Evolutionary conservation across 2,113 vertebrate genomes (phyloP).

Genomic region (Holacanthus passer): DNA sequence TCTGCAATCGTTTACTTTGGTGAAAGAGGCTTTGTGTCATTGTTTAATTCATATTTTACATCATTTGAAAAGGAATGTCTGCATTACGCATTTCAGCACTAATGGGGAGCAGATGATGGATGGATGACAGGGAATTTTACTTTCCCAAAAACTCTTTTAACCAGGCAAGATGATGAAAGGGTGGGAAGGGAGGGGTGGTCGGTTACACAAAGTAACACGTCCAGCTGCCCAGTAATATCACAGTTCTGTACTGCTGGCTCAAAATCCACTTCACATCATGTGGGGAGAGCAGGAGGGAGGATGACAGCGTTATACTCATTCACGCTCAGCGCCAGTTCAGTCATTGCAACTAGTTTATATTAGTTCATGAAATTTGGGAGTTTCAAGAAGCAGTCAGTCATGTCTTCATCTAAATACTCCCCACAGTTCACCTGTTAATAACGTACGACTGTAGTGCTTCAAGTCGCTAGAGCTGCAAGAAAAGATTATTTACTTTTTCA

Average conservation of each 20-base stretch:
- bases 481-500: not conserved
- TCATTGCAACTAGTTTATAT: not conserved
- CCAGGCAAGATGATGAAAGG: conserved; percentile 62
- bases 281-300: not conserved
- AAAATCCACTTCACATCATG: conserved; percentile 5
- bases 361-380: not conserved
- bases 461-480: too few relatives aligned
- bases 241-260: conserved; percentile 21
- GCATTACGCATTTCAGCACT: conserved; percentile 42
- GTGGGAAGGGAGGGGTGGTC: conserved; percentile 19
- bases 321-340: not conserved
- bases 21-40: conserved; percentile 17
- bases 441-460: too few relatives aligned
- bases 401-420: not conserved
- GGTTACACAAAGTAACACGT: conserved; percentile 53
- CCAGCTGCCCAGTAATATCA: conserved; percentile 54
- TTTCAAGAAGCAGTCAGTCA: not conserved
- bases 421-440: too few relatives aligned
- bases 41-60: conserved; percentile 53
- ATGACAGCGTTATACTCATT: not conserved
- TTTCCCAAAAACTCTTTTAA: conserved; percentile 44
- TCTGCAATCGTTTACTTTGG: conserved; percentile 10
- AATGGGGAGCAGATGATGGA: conserved; percentile 73
- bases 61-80: conserved; percentile 33
- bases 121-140: conserved; percentile 51